These are phyloP conservation scores for Ceratotherium simum DNA, from an alignment of 2,113 vertebrate genomes.

Conservation along the genomic window DNA sequence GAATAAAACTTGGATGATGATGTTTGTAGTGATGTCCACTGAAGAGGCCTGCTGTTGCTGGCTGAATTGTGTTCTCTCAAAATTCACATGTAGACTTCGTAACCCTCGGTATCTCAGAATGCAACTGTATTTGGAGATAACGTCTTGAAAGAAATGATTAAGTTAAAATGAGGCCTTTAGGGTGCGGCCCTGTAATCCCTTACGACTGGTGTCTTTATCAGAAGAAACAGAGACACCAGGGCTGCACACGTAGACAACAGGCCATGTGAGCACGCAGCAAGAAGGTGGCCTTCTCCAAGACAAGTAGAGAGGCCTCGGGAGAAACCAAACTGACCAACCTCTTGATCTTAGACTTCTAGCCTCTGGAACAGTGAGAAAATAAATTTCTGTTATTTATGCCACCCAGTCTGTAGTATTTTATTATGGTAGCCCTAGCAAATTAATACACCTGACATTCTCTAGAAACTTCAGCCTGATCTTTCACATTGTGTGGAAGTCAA, in stretches of 20 bases:
- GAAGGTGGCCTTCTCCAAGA: neutral
- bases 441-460: neutral
- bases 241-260: neutral
- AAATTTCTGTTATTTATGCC: neutral
- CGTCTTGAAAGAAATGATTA: neutral
- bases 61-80: neutral
- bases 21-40: neutral
- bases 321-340: neutral
- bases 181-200: neutral
- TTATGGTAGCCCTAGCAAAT: neutral
- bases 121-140: neutral
- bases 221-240: neutral
- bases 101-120: neutral
- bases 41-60: neutral
- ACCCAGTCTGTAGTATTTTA: neutral
- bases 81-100: neutral
- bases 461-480: neutral
- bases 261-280: neutral
- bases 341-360: neutral
- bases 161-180: neutral
- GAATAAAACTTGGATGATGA: neutral
- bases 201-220: neutral
- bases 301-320: neutral
- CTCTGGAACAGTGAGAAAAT: neutral
- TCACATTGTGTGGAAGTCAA: neutral